A percentile compares a stretch with the other conserved stretches of the same genome.
Evolutionary conservation across 2,797 vertebrate genomes (phyloP).

Genomic region (Poecilia picta): DNA sequence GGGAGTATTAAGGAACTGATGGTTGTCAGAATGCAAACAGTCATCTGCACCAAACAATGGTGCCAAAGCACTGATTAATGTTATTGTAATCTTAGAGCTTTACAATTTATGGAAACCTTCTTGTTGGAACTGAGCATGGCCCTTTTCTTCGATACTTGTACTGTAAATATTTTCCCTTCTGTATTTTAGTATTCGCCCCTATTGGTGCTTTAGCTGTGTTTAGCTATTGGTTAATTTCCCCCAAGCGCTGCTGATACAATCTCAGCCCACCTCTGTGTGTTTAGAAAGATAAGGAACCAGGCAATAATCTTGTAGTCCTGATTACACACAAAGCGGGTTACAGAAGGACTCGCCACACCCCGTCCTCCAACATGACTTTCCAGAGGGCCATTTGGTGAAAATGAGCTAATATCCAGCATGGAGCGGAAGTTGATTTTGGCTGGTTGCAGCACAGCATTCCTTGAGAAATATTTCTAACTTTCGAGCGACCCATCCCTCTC

Average conservation of each 20-base stretch:
- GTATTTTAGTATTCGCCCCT: conserved; percentile 46
- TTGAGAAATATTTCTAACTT: conserved; percentile 52
- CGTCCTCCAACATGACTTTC: conserved; percentile 48
- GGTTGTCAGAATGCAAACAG: conserved; percentile 67
- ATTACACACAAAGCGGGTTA: conserved; percentile 65
- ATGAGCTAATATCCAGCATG: conserved; percentile 66
- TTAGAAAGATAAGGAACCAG: conserved; percentile 78
- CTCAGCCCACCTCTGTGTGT: conserved; percentile 70
- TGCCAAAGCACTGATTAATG: conserved; percentile 74
- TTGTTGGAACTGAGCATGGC: conserved; percentile 56
- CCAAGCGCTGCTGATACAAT: conserved; percentile 75
- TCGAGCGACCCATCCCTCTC: conserved; percentile 29
- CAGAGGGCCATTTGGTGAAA: conserved; percentile 57
- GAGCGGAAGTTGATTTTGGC: conserved; percentile 79
- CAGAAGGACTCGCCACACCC: conserved; percentile 54
- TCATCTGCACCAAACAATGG: conserved; percentile 73
- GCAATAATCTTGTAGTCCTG: conserved; percentile 59
- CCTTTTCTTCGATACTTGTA: conserved; percentile 60
- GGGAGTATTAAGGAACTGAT: conserved; percentile 46
- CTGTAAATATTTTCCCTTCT: conserved; percentile 80
- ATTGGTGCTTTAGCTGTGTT: conserved; percentile 57
- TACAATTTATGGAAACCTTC: conserved; percentile 85
- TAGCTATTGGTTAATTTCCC: conserved; percentile 76
- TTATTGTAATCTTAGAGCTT: conserved; percentile 71
- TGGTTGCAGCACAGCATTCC: conserved; percentile 38